Evolutionary conservation across 92 coral and sea anemone genomes (phyloP).

Genomic region (Anthopleura xanthogrammica): DNA sequence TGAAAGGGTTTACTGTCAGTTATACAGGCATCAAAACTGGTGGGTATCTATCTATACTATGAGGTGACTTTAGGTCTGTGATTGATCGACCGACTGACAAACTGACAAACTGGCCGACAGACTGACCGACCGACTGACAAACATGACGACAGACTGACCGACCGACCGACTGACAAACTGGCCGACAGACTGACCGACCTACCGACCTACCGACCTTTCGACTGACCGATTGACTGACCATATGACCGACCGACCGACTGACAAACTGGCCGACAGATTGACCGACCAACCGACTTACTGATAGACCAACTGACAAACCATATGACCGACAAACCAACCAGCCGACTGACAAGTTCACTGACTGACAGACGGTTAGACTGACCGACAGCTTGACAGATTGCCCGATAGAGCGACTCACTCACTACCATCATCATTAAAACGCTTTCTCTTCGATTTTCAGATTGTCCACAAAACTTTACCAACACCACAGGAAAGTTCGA

Average conservation of each 20-base stretch:
- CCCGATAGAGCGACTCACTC: neutral
- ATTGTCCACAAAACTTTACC: conserved; percentile 57
- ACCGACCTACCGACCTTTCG: neutral
- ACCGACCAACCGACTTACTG: neutral
- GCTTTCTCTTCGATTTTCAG: conserved; percentile 16
- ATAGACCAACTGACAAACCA: neutral
- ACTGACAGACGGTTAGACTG: neutral
- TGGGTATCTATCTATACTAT: neutral
- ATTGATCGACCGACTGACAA: neutral
- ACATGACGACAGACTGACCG: neutral
- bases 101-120: neutral
- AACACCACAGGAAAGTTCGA: conserved; percentile 44
- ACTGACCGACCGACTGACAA: neutral
- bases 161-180: neutral
- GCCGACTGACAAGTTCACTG: neutral
- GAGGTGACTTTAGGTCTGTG: neutral
- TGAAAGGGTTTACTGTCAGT: conserved; percentile 45
- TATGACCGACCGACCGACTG: neutral
- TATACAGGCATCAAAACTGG: conserved; percentile 48
- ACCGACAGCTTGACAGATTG: neutral
- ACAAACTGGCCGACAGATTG: neutral
- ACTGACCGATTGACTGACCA: neutral
- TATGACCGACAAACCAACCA: neutral
- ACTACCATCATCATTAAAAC: neutral
- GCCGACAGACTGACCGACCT: neutral